Percentiles rank a stretch among this genome's conserved stretches.
Evolutionary conservation across 2,113 vertebrate genomes (phyloP).

Genomic region (Oryzias celebensis): DNA sequence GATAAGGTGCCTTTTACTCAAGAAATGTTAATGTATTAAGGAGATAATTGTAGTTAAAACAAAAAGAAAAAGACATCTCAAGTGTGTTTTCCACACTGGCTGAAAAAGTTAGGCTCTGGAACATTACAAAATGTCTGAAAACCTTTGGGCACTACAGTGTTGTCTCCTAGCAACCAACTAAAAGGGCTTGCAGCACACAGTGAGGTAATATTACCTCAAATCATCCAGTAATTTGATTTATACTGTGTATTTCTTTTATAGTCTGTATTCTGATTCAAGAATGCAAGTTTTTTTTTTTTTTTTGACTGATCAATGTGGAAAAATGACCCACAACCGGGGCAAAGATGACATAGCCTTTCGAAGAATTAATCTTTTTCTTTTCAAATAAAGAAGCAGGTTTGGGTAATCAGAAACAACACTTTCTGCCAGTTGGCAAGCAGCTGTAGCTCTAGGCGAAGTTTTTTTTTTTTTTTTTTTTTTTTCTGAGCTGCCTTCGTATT

Average conservation of each 20-base stretch:
- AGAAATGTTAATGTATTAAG: background rate
- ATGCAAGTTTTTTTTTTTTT: background rate
- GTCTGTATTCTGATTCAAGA: too few relatives aligned
- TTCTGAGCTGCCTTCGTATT: slow-evolving; percentile 11
- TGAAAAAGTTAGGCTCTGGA: slow-evolving; percentile 46
- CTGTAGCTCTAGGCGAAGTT: slow-evolving; percentile 8
- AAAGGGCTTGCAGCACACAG: slow-evolving; percentile 55
- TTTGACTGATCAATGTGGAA: background rate
- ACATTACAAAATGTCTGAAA: slow-evolving; percentile 54
- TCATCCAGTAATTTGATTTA: slow-evolving; percentile 36
- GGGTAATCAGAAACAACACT: slow-evolving; percentile 5
- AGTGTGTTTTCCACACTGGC: slow-evolving; percentile 29
- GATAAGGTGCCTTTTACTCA: too few relatives aligned
- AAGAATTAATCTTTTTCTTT: too few relatives aligned
- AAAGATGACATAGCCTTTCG: too few relatives aligned
- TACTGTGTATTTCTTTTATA: slow-evolving; percentile 13
- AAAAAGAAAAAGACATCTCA: slow-evolving; percentile 2
- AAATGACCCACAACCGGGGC: too few relatives aligned
- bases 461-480: background rate
- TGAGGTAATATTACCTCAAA: slow-evolving; percentile 63
- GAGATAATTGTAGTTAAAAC: background rate
- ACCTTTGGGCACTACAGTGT: slow-evolving; percentile 68
- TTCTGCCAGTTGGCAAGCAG: slow-evolving; percentile 11
- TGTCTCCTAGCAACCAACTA: slow-evolving; percentile 76
- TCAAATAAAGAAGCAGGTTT: too few relatives aligned